Percentiles rank a stretch among this genome's conserved stretches.
Conservation (phyloP, 2,113 vertebrate species). For the Lagenorhynchus albirostris region DNA sequence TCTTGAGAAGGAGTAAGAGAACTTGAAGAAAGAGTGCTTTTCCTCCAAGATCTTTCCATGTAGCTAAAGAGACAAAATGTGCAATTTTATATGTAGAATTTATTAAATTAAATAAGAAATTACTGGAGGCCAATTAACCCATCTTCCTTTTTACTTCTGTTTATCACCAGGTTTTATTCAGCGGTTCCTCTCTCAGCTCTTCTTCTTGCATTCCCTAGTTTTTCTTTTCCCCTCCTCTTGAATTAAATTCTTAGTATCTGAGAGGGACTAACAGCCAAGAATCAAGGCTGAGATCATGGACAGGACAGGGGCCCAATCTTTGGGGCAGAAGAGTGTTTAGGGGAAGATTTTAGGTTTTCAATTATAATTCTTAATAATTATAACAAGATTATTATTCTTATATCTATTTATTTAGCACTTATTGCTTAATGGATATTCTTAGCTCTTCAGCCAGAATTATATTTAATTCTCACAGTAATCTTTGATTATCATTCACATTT, state of each 20-base stretch:
- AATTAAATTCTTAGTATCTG: slow-evolving; percentile 21
- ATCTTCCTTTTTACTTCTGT: neutral
- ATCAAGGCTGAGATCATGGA: neutral
- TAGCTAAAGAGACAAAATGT: neutral
- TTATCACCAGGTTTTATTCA: neutral
- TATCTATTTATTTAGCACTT: neutral
- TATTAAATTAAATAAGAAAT: neutral
- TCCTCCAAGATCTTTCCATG: neutral
- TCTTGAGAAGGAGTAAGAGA: slow-evolving; percentile 9
- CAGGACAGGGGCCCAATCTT: neutral
- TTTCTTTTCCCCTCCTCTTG: neutral
- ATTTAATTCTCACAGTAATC: neutral
- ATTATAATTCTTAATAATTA: neutral
- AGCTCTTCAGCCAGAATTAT: neutral
- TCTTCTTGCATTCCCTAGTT: neutral
- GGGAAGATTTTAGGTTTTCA: neutral
- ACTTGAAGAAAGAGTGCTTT: neutral
- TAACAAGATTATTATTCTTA: neutral
- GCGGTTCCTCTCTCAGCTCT: neutral
- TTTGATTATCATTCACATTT: neutral
- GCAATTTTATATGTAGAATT: neutral
- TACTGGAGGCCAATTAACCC: neutral
- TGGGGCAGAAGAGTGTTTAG: neutral
- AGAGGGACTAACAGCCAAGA: neutral
- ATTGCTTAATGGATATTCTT: neutral